These are phyloP conservation scores for Lepidocolaptes lacrymiger DNA, from an alignment of 2,797 vertebrate genomes.

Conservation along the genomic window DNA sequence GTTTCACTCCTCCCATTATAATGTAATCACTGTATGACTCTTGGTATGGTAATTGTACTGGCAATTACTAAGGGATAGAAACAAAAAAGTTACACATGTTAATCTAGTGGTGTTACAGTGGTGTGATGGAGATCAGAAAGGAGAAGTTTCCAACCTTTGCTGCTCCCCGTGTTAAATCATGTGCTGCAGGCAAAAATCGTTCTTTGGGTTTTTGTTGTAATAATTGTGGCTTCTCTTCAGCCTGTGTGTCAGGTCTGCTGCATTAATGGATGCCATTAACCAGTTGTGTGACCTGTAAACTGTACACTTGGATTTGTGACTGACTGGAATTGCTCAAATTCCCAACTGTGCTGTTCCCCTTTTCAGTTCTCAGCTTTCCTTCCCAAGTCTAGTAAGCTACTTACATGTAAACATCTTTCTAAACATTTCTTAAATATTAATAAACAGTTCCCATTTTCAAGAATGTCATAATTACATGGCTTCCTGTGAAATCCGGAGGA, in stretches of 20 bases:
- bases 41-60: neutral
- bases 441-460: neutral
- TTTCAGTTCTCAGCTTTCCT: neutral
- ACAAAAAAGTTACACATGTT: neutral
- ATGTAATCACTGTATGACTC: neutral
- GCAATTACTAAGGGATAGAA: neutral
- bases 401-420: neutral
- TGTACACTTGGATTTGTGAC: neutral
- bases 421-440: neutral
- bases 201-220: neutral
- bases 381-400: neutral
- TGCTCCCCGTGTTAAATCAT: neutral
- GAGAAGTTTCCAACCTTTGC: neutral
- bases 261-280: constrained; percentile 16
- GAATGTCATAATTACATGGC: neutral
- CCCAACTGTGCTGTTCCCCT: neutral
- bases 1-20: neutral
- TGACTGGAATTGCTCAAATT: neutral
- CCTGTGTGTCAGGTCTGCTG: neutral
- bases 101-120: neutral
- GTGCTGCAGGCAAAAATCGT: constrained; percentile 14
- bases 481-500: neutral
- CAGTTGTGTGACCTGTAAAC: neutral
- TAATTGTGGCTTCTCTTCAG: constrained; percentile 27
- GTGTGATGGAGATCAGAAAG: neutral